Percentiles rank a stretch among this genome's conserved stretches.
These are phyloP conservation scores for Ophion slaviceki DNA, from an alignment of 2,888 invertebrate genomes.

Conservation along the genomic window DNA sequence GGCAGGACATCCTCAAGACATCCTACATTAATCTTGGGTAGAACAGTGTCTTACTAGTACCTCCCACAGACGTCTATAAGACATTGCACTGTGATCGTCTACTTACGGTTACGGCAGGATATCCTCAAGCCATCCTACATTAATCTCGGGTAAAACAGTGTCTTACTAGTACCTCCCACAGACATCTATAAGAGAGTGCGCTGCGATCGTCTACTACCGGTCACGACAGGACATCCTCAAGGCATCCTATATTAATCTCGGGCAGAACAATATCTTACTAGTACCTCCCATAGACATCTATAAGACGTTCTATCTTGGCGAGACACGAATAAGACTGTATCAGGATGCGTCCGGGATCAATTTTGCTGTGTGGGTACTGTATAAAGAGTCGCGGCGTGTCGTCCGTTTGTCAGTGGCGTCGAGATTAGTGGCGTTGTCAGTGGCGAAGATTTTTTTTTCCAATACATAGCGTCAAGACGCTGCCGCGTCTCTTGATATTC, in stretches of 20 bases:
- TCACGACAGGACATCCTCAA: constrained; percentile 10
- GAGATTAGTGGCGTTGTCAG: too few relatives aligned
- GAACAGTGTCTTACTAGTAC: constrained; percentile 16
- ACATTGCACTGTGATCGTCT: constrained; percentile 33
- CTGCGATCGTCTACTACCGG: constrained; percentile 16
- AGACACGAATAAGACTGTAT: constrained; percentile 11
- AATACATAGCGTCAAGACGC: too few relatives aligned
- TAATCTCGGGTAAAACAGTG: constrained; percentile 11
- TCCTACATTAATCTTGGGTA: constrained; percentile 22
- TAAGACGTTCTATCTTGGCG: constrained; percentile 7
- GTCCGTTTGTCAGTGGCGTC: too few relatives aligned
- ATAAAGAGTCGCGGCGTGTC: too few relatives aligned
- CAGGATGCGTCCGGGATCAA: constrained; percentile 9
- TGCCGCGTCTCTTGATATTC: too few relatives aligned
- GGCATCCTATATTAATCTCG: constrained; percentile 13
- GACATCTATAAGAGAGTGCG: constrained; percentile 21
- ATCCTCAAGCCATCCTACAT: constrained; percentile 29
- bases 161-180: constrained; percentile 25
- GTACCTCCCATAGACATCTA: constrained; percentile 1
- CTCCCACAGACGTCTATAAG: constrained; percentile 17
- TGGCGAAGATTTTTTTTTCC: too few relatives aligned
- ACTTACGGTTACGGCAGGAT: constrained; percentile 23
- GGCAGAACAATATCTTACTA: constrained; percentile 6
- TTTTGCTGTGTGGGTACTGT: constrained; percentile 19
- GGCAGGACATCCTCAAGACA: constrained; percentile 2